A percentile compares a stretch with the other conserved stretches of the same genome.
Conservation (phyloP, 2,113 vertebrate species). For the Pangasianodon gigas region DNA sequence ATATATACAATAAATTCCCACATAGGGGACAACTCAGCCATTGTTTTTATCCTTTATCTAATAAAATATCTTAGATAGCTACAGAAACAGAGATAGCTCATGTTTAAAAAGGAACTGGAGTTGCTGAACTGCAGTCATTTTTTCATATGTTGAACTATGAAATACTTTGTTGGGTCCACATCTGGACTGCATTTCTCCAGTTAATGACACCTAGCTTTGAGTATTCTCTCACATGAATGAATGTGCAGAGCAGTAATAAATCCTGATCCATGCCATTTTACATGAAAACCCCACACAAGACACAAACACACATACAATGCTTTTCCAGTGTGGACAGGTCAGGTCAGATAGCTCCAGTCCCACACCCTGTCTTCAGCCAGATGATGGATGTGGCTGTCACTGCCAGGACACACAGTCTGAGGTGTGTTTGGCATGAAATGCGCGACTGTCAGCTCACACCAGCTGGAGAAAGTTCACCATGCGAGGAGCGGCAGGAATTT, state of each 20-base stretch:
- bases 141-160: background rate
- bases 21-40: background rate
- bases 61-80: too few relatives aligned
- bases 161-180: background rate
- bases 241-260: background rate
- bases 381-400: conserved; percentile 6
- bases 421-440: conserved; percentile 10
- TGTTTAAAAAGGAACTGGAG: background rate
- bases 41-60: background rate
- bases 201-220: background rate
- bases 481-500: conserved; percentile 16
- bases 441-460: background rate
- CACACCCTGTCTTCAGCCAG: background rate
- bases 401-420: background rate
- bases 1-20: background rate
- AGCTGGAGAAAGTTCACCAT: conserved; percentile 23
- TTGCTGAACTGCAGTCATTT: background rate
- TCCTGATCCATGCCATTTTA: background rate
- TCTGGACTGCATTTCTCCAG: background rate
- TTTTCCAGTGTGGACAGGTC: background rate
- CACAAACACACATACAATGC: background rate
- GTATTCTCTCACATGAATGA: background rate
- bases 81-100: too few relatives aligned
- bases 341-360: conserved; percentile 12
- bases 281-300: background rate